phyloP scores from a whole-genome alignment of 2,888 invertebrate genomes.

The Mesorhabditis belari region DNA sequence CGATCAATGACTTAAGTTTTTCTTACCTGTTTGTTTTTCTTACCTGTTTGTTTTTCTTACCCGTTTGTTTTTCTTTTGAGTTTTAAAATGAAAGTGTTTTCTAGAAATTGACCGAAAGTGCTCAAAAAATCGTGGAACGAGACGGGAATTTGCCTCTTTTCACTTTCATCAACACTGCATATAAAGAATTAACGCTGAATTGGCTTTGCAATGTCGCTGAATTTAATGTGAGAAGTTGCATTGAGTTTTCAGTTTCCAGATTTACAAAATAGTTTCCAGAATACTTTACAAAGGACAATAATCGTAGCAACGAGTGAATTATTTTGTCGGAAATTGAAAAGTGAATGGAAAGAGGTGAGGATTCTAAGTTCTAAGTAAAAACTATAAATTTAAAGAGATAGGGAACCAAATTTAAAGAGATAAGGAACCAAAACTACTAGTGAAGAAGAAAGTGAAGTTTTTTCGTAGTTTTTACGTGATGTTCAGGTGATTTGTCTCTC shows the following conservation, averaged over 20 bases:
- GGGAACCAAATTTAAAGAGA: too few relatives aligned
- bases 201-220: conserved; percentile 46
- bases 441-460: too few relatives aligned
- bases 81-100: too few relatives aligned
- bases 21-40: too few relatives aligned
- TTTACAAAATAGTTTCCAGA: conserved; percentile 10
- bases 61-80: too few relatives aligned
- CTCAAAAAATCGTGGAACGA: neutral
- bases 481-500: conserved; percentile 11
- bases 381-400: too few relatives aligned
- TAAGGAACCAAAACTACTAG: too few relatives aligned
- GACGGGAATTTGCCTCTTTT: conserved; percentile 16
- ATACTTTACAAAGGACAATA: conserved; percentile 24
- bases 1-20: too few relatives aligned
- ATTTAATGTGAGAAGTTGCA: conserved; percentile 17
- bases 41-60: too few relatives aligned
- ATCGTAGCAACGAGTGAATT: conserved; percentile 29
- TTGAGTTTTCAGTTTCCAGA: neutral
- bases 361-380: too few relatives aligned
- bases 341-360: conserved; percentile 35
- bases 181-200: conserved; percentile 41
- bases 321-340: conserved; percentile 20
- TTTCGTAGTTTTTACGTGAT: too few relatives aligned
- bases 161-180: conserved; percentile 39
- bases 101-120: neutral